A percentile compares a stretch with the other conserved stretches of the same genome.
Evolutionary conservation across 2,113 vertebrate genomes (phyloP).

Genomic region (Poecilia latipinna): DNA sequence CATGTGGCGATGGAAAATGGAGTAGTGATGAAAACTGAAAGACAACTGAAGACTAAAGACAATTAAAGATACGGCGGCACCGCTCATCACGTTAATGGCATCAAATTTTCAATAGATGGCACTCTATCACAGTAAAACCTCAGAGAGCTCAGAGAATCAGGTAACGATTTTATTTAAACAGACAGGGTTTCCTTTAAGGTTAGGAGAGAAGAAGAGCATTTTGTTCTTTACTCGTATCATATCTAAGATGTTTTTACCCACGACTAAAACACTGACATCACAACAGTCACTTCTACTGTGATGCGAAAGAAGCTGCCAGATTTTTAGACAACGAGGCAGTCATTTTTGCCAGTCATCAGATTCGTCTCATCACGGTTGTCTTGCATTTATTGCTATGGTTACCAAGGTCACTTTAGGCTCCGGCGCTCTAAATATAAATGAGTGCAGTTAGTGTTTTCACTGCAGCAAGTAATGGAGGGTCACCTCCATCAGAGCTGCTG

Average conservation of each 20-base stretch:
- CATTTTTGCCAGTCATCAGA: constrained; percentile 1
- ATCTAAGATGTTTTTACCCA: neutral
- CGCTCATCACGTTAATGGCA: constrained; percentile 30
- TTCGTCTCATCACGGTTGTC: constrained; percentile 12
- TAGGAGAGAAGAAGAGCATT: neutral
- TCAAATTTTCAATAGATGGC: constrained; percentile 52
- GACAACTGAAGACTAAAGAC: neutral
- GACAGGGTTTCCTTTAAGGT: neutral
- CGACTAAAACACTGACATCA: neutral
- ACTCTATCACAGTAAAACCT: constrained; percentile 43
- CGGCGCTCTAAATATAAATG: constrained; percentile 45
- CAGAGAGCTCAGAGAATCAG: neutral
- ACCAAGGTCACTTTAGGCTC: constrained; percentile 51
- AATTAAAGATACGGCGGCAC: neutral
- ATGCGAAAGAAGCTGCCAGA: neutral
- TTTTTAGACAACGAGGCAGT: neutral
- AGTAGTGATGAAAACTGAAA: neutral
- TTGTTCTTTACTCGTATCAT: neutral
- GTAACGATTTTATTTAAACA: neutral
- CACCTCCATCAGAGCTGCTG: constrained; percentile 39
- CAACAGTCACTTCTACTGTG: neutral
- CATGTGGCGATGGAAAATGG: neutral
- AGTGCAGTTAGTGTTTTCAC: constrained; percentile 35
- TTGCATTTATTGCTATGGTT: constrained; percentile 55
- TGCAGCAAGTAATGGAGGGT: constrained; percentile 45